Conservation (phyloP, 2,888 invertebrate species). For the Anagyrus pseudococci region DNA sequence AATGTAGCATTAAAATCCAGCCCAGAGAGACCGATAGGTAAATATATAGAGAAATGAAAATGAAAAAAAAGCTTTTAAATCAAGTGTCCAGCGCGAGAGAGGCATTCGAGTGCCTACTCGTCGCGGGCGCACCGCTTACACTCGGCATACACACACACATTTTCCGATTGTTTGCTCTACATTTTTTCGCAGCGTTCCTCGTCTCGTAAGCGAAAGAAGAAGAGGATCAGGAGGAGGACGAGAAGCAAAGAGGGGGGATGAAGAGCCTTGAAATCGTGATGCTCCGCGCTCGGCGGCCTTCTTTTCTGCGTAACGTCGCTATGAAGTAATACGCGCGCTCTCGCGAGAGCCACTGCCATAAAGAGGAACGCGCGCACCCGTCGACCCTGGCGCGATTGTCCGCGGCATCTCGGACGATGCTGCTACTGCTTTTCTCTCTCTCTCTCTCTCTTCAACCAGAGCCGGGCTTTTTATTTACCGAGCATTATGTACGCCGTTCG, state of each 20-base stretch:
- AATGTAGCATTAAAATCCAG: too few species aligned
- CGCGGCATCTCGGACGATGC: too few species aligned
- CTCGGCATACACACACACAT: not conserved
- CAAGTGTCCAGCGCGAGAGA: too few species aligned
- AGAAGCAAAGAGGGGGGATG: conserved; percentile 13
- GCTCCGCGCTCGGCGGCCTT: conserved; percentile 30
- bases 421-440: too few species aligned
- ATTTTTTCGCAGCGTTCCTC: conserved; percentile 7
- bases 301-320: conserved; percentile 33
- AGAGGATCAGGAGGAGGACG: not conserved
- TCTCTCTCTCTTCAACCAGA: too few species aligned
- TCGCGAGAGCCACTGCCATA: conserved; percentile 15
- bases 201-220: not conserved
- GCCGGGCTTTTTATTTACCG: too few species aligned
- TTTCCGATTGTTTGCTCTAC: conserved; percentile 25
- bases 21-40: too few species aligned
- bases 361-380: conserved; percentile 18
- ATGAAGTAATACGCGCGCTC: conserved; percentile 30
- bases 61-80: too few species aligned
- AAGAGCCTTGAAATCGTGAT: conserved; percentile 29
- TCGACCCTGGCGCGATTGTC: conserved; percentile 33
- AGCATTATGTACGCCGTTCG: too few species aligned
- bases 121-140: too few species aligned
- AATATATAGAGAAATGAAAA: too few species aligned
- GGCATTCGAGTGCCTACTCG: too few species aligned